Conservation (phyloP, 2,888 invertebrate genomes). For the Pantelozetes paolii region DNA sequence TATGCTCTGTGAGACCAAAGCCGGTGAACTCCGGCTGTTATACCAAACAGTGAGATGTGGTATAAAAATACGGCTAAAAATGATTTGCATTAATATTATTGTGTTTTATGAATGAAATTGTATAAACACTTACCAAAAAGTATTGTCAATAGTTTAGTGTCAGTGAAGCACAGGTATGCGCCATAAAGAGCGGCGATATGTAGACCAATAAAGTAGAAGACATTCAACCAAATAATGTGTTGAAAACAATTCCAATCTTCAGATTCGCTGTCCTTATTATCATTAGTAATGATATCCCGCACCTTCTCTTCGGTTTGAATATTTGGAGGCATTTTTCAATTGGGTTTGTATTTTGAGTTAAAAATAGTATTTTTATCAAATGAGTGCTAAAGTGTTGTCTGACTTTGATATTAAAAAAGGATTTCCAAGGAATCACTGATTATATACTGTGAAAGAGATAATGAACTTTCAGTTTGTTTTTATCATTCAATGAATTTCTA, state of each 20-base stretch:
- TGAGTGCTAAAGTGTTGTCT: no score
- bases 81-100: constrained; percentile 50
- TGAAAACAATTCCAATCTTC: constrained; percentile 40
- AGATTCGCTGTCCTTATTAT: background rate
- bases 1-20: constrained; percentile 86
- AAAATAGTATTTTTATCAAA: background rate
- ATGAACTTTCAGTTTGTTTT: no score
- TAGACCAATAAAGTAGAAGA: constrained; percentile 45
- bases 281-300: background rate
- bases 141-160: constrained; percentile 45
- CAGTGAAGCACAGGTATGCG: constrained; percentile 45
- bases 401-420: no score
- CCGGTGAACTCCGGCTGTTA: constrained; percentile 90
- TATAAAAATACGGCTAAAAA: constrained; percentile 64
- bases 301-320: background rate
- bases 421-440: no score
- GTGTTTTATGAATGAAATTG: background rate
- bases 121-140: constrained; percentile 44
- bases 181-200: constrained; percentile 46
- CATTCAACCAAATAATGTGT: constrained; percentile 47
- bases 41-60: constrained; percentile 68
- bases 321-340: constrained; percentile 6
- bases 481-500: no score
- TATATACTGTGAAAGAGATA: no score
- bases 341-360: background rate